Base-by-base conservation (phyloP, 2,888 invertebrate genomes). In the Selenia dentaria region DNA sequence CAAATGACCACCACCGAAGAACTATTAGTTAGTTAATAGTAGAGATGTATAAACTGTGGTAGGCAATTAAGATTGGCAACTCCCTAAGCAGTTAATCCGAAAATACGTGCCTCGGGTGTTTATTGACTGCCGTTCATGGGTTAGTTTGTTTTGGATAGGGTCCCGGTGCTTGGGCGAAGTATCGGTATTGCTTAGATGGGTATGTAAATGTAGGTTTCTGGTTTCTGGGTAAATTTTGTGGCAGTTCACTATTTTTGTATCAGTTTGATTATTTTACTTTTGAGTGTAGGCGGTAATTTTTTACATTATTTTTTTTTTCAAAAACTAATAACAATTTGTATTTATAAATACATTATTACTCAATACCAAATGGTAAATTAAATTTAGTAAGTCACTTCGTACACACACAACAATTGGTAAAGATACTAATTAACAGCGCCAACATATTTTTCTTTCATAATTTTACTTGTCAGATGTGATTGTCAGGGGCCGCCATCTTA, bases 51-150 rank as follows among this genome's bases (percentile, higher is more conserved):
- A 77, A 76, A 71, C 76, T 70, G 75, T 63, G 45, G 45, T 40
- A 29, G 70, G 77, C 85, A 88, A 88, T 89, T 89, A 88, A 87
- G 85, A 87, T 83, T 79, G 83, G 82, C 76, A 70, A 79, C 81
- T 82, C 84, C 83, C 85, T 76, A 73, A 73, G 73, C 68, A 81
- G 86, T 87, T 89, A 87, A 88, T 88, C 85, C 80, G 74, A 81
- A 86, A 83, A 83, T 88, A 89, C 89, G 87, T 89, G 87, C 72
- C 68, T 64, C 63, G 87, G 77, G 82, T 84, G 83, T 85, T 88
- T 88, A 90, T 88, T 78, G 83, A 81, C 82, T 83, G 68, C 70
- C 72, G 75, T 74, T 54, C 52, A 42, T 51, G 50, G 50, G 54
- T 54, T 48, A 59, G 70, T 78, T 79, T 79, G 71, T 77, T 78